Evolutionary conservation across 2,888 invertebrate species (phyloP).

Genomic region (Myopa tessellatipennis): DNA sequence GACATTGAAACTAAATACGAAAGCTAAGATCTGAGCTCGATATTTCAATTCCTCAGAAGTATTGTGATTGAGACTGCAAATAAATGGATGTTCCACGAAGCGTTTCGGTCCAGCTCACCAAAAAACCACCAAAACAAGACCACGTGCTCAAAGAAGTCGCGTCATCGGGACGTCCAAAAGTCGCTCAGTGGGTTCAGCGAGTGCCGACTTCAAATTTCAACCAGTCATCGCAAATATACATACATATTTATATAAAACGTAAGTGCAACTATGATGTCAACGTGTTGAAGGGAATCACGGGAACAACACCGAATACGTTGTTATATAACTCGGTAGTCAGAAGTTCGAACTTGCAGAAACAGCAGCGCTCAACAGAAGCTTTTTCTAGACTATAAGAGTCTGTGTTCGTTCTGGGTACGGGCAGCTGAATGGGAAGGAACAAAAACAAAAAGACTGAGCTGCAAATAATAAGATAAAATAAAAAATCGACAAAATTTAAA

Average conservation of each 20-base stretch:
- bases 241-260: background rate
- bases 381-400: background rate
- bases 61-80: background rate
- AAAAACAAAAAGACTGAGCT: constrained; percentile 7
- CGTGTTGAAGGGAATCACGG: background rate
- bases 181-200: constrained; percentile 36
- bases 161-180: constrained; percentile 32
- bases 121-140: constrained; percentile 30
- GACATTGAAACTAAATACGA: too few species aligned
- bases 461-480: constrained; percentile 18
- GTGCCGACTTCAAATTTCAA: constrained; percentile 21
- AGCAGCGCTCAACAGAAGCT: constrained; percentile 26
- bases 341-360: constrained; percentile 3
- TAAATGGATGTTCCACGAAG: background rate
- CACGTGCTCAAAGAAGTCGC: constrained; percentile 40
- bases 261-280: constrained; percentile 12
- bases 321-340: constrained; percentile 10
- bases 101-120: constrained; percentile 3
- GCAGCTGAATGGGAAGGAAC: background rate
- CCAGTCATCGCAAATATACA: constrained; percentile 28
- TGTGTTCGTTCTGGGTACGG: too few species aligned
- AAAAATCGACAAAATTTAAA: constrained; percentile 22
- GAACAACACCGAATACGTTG: constrained; percentile 1
- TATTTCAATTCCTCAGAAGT: background rate
- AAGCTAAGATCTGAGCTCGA: background rate